Base-by-base conservation (phyloP, 2,888 invertebrate species). In the Panopea generosa region DNA sequence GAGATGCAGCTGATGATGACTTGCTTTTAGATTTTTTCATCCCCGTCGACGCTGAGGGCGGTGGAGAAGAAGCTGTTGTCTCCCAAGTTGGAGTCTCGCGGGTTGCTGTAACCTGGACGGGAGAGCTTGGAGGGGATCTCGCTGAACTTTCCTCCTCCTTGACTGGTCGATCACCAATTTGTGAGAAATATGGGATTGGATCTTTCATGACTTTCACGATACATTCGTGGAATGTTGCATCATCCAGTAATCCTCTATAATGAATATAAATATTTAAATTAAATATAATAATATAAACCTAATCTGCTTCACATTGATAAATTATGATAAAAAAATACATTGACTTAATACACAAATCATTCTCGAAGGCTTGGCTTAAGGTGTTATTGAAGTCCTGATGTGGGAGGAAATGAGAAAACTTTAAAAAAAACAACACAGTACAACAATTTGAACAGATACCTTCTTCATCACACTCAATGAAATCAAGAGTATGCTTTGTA, bases 161-260 rank as follows among this genome's bases (percentile, higher is more conserved):
- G 4, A 47, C 33, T n/a, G 52, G 69, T 26, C 79, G 69, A 14
- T 84, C 80, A n/a, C 86, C 77, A 22, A 91, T 85, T 86, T 92
- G 92, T 26, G 84, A 72, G 77, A 90, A 92, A 79, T 90, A 91
- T 0, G 92, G 92, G n/a, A 88, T 84, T 2, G 88, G 85, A 57
- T 92, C 92, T 16, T 87, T 84, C 53, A 81, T 77, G 2, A 92
- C 86, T 59, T 89, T 87, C 24, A 83, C 76, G 29, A 90, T 84
- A 0, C 89, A 84, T 26, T 89, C 88, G 22, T 89, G 87, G 85
- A 92, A 92, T 43, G 84, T 81, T 1, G 85, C 76, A 77, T 92
- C 92, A 72, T 92, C 91, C 57, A 92, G 80, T 18, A 92, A 73
- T 18, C 88, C 88, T 70, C 92, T 91, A 85, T 33, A 78, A 78